These are phyloP conservation scores for Phengaris arion DNA, from an alignment of 2,888 invertebrate genomes.

Conservation along the genomic window DNA sequence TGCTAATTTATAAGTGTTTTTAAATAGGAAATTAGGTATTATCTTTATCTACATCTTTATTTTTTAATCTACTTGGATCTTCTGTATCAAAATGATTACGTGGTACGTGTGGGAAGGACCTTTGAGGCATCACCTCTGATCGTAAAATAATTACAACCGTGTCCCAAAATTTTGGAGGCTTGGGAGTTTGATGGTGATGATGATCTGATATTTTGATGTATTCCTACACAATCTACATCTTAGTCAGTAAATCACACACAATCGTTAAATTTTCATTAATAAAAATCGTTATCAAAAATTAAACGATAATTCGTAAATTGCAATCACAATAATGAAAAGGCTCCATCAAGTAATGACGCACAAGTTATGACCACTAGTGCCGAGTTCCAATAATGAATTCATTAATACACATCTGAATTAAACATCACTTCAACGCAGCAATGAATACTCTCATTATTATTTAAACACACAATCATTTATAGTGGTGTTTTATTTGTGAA, in stretches of 20 bases:
- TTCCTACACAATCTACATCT: too few species aligned
- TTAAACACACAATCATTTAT: slow-evolving; percentile 22
- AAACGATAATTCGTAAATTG: not conserved
- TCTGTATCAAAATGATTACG: too few species aligned
- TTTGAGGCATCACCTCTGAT: too few species aligned
- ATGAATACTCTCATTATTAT: slow-evolving; percentile 39
- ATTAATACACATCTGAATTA: slow-evolving; percentile 46
- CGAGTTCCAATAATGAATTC: slow-evolving; percentile 41
- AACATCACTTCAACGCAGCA: slow-evolving; percentile 41
- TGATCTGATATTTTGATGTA: too few species aligned
- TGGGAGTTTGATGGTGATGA: too few species aligned
- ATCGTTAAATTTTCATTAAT: not conserved
- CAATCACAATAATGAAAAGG: slow-evolving; percentile 14
- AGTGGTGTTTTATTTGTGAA: not conserved
- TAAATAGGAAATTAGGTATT: too few species aligned
- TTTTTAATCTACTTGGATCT: too few species aligned
- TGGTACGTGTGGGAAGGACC: too few species aligned
- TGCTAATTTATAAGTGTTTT: too few species aligned
- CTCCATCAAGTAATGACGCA: slow-evolving; percentile 17
- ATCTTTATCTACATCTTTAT: too few species aligned
- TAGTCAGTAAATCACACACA: not conserved
- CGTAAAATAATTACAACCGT: too few species aligned
- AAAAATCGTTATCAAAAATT: not conserved
- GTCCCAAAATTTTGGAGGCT: too few species aligned
- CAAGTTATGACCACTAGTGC: slow-evolving; percentile 9